Evolutionary conservation across 2,113 vertebrate genomes (phyloP), one percentile per base, ranked within the genome.

Genomic region (Sarotherodon lohbergeri): DNA sequence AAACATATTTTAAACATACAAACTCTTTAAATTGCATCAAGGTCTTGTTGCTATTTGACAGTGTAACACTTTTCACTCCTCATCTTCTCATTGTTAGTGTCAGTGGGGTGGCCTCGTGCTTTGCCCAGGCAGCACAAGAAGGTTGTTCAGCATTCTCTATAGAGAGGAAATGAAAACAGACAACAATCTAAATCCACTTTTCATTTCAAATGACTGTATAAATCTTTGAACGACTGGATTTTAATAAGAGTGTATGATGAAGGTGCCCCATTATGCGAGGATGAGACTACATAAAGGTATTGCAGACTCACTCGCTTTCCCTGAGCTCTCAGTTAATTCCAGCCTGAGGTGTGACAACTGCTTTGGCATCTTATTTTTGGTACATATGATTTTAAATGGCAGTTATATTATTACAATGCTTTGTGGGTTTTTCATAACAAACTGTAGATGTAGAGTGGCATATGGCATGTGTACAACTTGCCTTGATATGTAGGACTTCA

Each of bases 231-330:
- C 3, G 0, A 14, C 54, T 29, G 22, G 14, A 43, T 57, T 54
- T 71, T 27, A 27, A 36, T 73, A 19, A 24, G 41, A 14, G 32
- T 76, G 54, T 9, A 7, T 27, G 52, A 34, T 57, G 29, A 63
- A 22, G 43, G 34, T 9, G 6, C 5, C 12, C 4, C 29, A 61
- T 11, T 27, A 4, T 0, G 50, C 2, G 19, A 46, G 19, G 10
- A 46, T 71, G 39, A 24, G 50, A 48, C 34, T 79, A 66, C 34
- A 16, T 22, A 29, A 41, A 63, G 41, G 68, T 19, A 17, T 16
- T 17, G 24, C 43, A 48, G 0, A 27, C 16, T 48, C 29, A 24
- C 68, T 73, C 13, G 1, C 8, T 66, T 9, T 66, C 9, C 32
- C 61, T 36, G 61, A n/a, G 32, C 36, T 68, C 19, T 5, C 63